phyloP scores from a whole-genome alignment of 2,797 vertebrate species.

The Anniella stebbinsi region DNA sequence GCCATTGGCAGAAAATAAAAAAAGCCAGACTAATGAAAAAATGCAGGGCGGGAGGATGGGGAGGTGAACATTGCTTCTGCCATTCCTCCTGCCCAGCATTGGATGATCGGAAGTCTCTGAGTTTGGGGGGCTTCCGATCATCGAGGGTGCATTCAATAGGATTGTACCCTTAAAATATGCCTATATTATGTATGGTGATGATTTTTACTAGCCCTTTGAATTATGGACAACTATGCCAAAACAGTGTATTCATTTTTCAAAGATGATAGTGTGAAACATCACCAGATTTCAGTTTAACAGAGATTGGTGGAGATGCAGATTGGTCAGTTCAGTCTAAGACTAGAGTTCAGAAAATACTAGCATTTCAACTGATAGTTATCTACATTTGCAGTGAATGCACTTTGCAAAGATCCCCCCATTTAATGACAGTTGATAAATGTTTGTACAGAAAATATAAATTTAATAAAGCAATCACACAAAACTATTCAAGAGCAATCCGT shows the following conservation, averaged over 20 bases:
- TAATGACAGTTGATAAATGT: not conserved
- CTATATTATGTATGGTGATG: not conserved
- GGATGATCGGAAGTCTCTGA: no score
- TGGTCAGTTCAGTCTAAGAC: not conserved
- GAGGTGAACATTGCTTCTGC: no score
- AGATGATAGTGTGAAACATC: not conserved
- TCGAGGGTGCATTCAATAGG: no score
- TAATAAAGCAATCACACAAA: not conserved
- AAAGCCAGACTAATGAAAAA: no score
- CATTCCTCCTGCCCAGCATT: no score
- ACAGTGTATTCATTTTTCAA: not conserved
- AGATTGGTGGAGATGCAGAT: not conserved
- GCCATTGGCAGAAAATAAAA: no score
- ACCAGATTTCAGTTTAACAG: not conserved
- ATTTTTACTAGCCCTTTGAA: not conserved
- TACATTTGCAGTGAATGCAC: not conserved
- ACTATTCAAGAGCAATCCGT: not conserved
- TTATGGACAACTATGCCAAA: not conserved
- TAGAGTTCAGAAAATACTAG: not conserved
- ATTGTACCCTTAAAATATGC: no score
- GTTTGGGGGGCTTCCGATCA: no score
- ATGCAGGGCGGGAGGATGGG: no score
- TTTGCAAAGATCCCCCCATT: not conserved
- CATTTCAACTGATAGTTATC: not conserved
- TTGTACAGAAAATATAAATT: conserved; percentile 6